Evolutionary conservation across 2,113 vertebrate genomes (phyloP).

Genomic region (Leucopsar rothschildi): DNA sequence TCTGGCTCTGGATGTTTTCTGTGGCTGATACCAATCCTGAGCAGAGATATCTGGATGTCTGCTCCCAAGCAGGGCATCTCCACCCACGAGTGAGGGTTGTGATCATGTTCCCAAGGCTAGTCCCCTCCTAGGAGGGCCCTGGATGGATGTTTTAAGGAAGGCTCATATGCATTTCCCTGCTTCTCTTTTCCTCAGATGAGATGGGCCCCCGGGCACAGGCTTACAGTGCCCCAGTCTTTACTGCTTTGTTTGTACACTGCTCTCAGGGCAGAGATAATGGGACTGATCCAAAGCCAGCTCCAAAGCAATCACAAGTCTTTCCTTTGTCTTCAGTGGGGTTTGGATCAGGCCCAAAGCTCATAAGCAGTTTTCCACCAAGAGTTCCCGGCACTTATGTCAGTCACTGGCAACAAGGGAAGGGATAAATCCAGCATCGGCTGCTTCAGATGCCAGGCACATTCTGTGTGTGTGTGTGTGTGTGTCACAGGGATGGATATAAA

Average conservation of each 20-base stretch:
- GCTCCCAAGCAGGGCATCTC: background rate
- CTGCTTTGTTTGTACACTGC: background rate
- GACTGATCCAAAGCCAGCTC: conserved; percentile 34
- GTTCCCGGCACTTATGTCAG: conserved; percentile 67
- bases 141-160: background rate
- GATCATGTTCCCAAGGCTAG: accelerated
- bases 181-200: background rate
- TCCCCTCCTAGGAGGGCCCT: background rate
- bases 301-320: conserved; percentile 34
- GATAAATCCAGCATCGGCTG: conserved; percentile 53
- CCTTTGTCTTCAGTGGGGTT: conserved; percentile 62
- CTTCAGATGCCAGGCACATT: conserved; percentile 59
- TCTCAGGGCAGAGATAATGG: conserved; percentile 20
- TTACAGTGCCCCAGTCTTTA: background rate
- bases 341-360: conserved; percentile 55
- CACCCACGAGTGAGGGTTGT: background rate
- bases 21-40: accelerated
- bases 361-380: conserved; percentile 65
- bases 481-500: conserved; percentile 39
- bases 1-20: background rate
- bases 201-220: background rate
- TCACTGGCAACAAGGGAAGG: conserved; percentile 63
- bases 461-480: conserved; percentile 5
- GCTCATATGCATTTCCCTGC: background rate
- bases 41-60: background rate